Evolutionary conservation across 2,888 invertebrate genomes (phyloP).

Genomic region (Plebejus anna): DNA sequence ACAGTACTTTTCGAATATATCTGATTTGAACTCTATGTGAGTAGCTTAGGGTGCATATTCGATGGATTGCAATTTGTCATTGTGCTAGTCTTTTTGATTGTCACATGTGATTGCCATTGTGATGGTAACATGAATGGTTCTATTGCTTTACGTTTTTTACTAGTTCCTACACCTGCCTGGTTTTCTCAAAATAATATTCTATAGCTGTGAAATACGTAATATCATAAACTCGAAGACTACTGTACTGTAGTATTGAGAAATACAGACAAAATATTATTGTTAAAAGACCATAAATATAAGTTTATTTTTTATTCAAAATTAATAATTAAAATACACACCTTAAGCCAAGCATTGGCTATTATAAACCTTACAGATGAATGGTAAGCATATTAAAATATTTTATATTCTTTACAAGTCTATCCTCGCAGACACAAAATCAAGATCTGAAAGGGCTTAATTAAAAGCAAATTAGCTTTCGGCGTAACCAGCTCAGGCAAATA

Average conservation of each 20-base stretch:
- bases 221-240: background rate
- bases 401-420: conserved; percentile 1
- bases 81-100: conserved; percentile 72
- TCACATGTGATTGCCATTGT: conserved; percentile 78
- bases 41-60: background rate
- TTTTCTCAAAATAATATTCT: conserved; percentile 8
- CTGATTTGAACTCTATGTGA: conserved; percentile 44
- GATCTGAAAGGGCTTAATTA: conserved; percentile 46
- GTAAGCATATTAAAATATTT: too few species aligned
- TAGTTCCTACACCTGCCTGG: conserved; percentile 67
- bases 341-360: too few species aligned
- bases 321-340: too few species aligned
- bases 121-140: conserved; percentile 64
- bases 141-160: conserved; percentile 58
- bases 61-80: conserved; percentile 46
- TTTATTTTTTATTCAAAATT: too few species aligned
- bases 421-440: conserved; percentile 21
- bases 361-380: too few species aligned
- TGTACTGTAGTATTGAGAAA: too few species aligned
- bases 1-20: conserved; percentile 41
- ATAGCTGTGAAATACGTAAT: background rate
- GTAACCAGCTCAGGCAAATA: conserved; percentile 49
- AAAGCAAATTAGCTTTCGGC: conserved; percentile 53
- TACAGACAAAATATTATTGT: too few species aligned
- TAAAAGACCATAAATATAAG: too few species aligned